Evolutionary conservation across 23 tunicate genomes (phyloP), one percentile per base, ranked within the genome.

Genomic region (Aplidium turbinatum): DNA sequence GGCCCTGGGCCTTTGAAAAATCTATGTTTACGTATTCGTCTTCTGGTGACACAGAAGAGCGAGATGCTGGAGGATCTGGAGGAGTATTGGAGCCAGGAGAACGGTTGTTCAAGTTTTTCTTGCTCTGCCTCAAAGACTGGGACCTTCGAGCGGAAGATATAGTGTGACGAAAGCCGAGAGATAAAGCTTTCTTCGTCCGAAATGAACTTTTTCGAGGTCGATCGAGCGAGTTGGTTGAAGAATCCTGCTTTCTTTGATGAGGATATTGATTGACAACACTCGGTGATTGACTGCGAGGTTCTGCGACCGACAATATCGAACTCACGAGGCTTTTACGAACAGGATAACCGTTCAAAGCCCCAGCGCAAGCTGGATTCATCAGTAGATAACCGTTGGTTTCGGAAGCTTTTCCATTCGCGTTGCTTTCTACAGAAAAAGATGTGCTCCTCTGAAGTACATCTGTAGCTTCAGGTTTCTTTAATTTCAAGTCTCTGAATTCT

Each of bases 11-110:
- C 63, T 79, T 87, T 46, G 54, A 52, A 50, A 51, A 87, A 53
- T 87, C 85, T 11, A 87, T 87, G 54, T 76, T 70, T 30, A 87
- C 94, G 52, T 87, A 87, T 45, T 87, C 94, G 31, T 86, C 94
- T 29, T 80, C 82, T 1, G 86, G 82, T 23, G 85, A 74, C 9
- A 27, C 30, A 19, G 62, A 54, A 29, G 78, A 36, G 26, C 39
- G 47, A 3, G 58, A 25, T 6, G 50, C 50, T 28, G 68, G 36
- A 6, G 5, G 31, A 29, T 6, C 21, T 3, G 29, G 4, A 18
- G 83, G 39, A 33, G 61, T 25, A n/a, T 60, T 23, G 4, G 69
- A 24, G 18, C 30, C 53, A 26, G 30, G 65, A 24, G 52, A 18
- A 1, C 27, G 6, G 34, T 33, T 38, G 58, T 47, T 29, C 9